Evolutionary conservation across 1,140 invertebrate species (phyloP).

Genomic region (Habropoda laboriosa): DNA sequence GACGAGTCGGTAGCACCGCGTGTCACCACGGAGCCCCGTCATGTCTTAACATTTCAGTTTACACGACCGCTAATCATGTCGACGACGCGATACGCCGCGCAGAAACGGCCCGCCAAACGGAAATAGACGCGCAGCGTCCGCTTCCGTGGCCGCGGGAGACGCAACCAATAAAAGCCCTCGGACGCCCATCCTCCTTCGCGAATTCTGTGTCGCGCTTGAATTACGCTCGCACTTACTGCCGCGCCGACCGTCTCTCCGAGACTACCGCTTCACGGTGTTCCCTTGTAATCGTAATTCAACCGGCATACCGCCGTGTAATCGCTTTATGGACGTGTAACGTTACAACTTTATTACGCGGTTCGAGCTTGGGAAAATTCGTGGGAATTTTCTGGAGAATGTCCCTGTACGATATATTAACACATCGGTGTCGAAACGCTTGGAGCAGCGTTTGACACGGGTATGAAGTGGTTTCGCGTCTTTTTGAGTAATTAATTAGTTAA

Average conservation of each 20-base stretch:
- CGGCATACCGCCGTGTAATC: neutral
- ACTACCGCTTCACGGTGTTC: neutral
- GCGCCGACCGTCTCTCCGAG: no score
- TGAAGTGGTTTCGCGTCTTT: no score
- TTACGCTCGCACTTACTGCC: neutral
- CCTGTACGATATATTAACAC: no score
- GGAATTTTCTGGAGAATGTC: no score
- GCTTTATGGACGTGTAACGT: slow-evolving; percentile 1
- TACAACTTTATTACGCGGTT: neutral
- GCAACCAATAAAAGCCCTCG: slow-evolving; percentile 21
- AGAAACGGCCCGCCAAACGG: slow-evolving; percentile 31
- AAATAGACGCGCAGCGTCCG: slow-evolving; percentile 41
- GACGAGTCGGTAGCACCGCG: slow-evolving; percentile 69
- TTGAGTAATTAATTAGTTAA: no score
- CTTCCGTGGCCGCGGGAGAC: slow-evolving; percentile 26
- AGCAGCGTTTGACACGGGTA: no score
- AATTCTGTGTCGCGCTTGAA: slow-evolving; percentile 6
- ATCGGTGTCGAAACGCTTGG: no score
- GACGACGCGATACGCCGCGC: slow-evolving; percentile 59
- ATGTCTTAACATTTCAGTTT: slow-evolving; percentile 81
- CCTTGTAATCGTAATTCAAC: slow-evolving; percentile 9
- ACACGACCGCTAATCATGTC: slow-evolving; percentile 79
- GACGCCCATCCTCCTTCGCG: neutral
- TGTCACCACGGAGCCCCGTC: slow-evolving; percentile 71
- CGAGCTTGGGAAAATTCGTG: neutral